A percentile compares a stretch with the other conserved stretches of the same genome.
Conservation (phyloP, 2,888 invertebrate genomes). For the Melieria omissa region DNA sequence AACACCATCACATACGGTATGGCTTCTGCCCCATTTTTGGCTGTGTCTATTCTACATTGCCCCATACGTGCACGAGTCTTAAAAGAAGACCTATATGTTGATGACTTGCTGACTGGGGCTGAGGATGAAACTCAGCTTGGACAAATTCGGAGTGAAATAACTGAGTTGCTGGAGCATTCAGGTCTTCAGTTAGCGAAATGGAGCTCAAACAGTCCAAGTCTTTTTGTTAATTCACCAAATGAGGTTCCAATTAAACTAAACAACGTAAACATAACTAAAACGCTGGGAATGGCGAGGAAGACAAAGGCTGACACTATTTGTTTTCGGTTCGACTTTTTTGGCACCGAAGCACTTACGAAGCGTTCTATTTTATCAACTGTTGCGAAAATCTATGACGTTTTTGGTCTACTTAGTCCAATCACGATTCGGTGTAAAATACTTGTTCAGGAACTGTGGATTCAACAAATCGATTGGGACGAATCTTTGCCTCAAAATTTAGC, state of each 20-base stretch:
- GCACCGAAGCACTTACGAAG: not conserved
- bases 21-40: not conserved
- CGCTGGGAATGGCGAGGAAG: conserved; percentile 16
- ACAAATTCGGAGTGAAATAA: not conserved
- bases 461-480: conserved; percentile 11
- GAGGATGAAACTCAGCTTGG: not conserved
- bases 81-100: conserved; percentile 1
- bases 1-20: conserved; percentile 24
- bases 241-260: not conserved
- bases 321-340: conserved; percentile 1
- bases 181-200: not conserved
- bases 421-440: conserved; percentile 13
- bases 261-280: not conserved
- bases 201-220: not conserved
- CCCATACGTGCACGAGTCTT: not conserved
- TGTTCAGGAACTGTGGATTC: conserved; percentile 12
- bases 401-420: conserved; percentile 1
- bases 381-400: not conserved
- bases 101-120: conserved; percentile 13
- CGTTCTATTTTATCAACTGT: not conserved
- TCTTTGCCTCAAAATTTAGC: not conserved
- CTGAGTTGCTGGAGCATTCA: not conserved
- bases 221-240: not conserved
- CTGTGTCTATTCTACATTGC: not conserved
- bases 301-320: conserved; percentile 4